These are phyloP conservation scores for Parnassius mnemosyne DNA, from an alignment of 2,888 invertebrate genomes.

Conservation along the genomic window DNA sequence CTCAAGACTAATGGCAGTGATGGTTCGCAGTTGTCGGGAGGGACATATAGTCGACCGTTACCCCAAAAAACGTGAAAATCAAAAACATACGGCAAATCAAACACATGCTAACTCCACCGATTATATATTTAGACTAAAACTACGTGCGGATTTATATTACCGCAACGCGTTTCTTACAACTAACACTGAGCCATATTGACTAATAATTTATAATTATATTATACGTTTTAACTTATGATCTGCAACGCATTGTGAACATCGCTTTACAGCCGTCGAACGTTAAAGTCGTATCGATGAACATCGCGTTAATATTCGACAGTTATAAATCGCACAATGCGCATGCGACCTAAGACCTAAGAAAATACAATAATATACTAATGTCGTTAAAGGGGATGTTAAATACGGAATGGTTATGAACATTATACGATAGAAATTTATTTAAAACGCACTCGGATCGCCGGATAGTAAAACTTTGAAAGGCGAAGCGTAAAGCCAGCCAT, in stretches of 20 bases:
- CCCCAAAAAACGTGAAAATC: conserved; percentile 51
- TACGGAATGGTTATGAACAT: conserved; percentile 15
- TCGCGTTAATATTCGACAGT: not conserved
- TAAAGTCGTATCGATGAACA: not conserved
- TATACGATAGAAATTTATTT: not conserved
- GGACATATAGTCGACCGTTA: conserved; percentile 54
- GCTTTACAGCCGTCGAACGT: not conserved
- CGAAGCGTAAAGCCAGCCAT: not conserved
- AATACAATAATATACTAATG: conserved; percentile 6
- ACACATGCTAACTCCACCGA: conserved; percentile 43
- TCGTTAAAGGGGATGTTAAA: conserved; percentile 16
- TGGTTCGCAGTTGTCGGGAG: conserved; percentile 68
- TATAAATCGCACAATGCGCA: conserved; percentile 1
- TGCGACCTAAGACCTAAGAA: conserved; percentile 5
- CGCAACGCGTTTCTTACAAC: conserved; percentile 7
- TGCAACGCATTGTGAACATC: conserved; percentile 1
- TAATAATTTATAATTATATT: conserved; percentile 12
- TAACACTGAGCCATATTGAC: conserved; percentile 10
- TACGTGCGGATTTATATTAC: conserved; percentile 1
- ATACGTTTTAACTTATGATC: conserved; percentile 2
- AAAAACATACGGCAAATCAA: conserved; percentile 50
- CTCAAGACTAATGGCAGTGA: conserved; percentile 71
- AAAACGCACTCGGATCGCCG: not conserved
- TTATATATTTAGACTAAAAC: conserved; percentile 14
- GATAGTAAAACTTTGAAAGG: not conserved